Evolutionary conservation across 2,888 invertebrate genomes (phyloP), one percentile per base, ranked within the genome.

Genomic region (Ceratothoa steindachneri): DNA sequence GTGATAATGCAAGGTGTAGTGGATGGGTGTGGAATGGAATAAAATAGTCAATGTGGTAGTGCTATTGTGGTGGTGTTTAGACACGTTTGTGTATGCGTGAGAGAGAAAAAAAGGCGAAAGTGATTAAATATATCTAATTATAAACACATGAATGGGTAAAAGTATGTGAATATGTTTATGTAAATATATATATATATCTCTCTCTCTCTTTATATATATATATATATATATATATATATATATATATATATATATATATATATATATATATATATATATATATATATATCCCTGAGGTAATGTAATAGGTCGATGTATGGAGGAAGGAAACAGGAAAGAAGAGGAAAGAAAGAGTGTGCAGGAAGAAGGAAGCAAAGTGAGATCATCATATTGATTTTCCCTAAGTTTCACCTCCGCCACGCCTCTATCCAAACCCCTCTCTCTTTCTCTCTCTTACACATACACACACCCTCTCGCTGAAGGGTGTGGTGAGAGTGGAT

Each of bases 221-320:
- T n/a, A 60, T 60, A 60, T 60, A 55, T 60, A 60, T 60, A 60
- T 60, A 60, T 60, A 60, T 60, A 60, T 60, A 60, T 51, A 60
- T 60, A 60, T 22, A 22, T 60, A 60, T 60, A 60, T 60, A 60
- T 60, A 60, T 60, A 60, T 60, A 60, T 22, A 22, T 22, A 22
- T 60, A 60, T 60, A 60, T 60, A 60, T 60, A 60, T 60, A 60
- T 60, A 60, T 60, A 60, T 60, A 60, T 60, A 60, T 60, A 60
- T 60, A 2, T n/a, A n/a, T n/a, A n/a, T n/a, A n/a, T n/a, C n/a
- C n/a, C n/a, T n/a, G n/a, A n/a, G n/a, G n/a, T n/a, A n/a, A n/a
- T n/a, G n/a, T n/a, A n/a, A n/a, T n/a, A n/a, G n/a, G n/a, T n/a
- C n/a, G n/a, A n/a, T n/a, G n/a, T n/a, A 41, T 9, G 7, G 41